A percentile compares a stretch with the other conserved stretches of the same genome.
Evolutionary conservation across 2,113 vertebrate species (phyloP).

Genomic region (Brienomyrus brachyistius): DNA sequence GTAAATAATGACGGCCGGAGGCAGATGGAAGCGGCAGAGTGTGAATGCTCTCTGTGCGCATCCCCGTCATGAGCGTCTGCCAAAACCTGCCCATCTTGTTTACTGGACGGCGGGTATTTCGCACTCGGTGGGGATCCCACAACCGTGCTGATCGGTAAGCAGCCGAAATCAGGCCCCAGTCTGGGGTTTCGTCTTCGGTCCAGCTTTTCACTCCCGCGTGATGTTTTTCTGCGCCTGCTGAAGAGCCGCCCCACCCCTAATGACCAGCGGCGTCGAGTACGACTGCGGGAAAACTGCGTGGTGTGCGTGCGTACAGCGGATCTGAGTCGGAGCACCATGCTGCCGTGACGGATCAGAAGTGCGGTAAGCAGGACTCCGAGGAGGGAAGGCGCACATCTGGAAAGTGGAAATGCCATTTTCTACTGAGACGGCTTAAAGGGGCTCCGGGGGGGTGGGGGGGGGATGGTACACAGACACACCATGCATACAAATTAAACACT

Average conservation of each 20-base stretch:
- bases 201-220: neutral
- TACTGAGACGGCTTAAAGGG: neutral
- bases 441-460: neutral
- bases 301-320: slow-evolving; percentile 16
- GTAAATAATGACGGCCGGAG: neutral
- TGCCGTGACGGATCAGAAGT: neutral
- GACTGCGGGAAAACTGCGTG: neutral
- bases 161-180: neutral
- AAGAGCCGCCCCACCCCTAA: neutral
- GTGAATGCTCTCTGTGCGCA: neutral
- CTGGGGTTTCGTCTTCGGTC: neutral
- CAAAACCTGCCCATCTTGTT: neutral
- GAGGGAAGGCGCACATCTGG: neutral
- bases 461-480: neutral
- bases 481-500: neutral
- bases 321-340: slow-evolving; percentile 38
- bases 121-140: neutral
- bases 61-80: neutral
- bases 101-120: neutral
- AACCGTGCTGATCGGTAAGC: neutral
- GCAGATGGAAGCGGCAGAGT: neutral
- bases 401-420: neutral
- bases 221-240: neutral
- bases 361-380: neutral
- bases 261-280: neutral